Evolutionary conservation across 2,888 invertebrate species (phyloP).

Genomic region (Cenopis cana): DNA sequence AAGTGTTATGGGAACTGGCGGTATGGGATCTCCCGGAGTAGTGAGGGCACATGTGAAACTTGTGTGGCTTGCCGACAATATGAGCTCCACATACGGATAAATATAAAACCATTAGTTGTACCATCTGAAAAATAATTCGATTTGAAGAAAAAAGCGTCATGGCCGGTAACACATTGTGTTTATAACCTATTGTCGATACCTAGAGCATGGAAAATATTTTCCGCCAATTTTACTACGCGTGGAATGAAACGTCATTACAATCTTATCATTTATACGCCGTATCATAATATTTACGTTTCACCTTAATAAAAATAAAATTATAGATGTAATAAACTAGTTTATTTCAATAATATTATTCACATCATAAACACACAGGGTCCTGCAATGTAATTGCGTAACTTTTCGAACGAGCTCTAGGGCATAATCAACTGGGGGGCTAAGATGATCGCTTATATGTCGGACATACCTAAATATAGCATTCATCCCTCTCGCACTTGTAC

Average conservation of each 20-base stretch:
- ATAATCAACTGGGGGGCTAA: neutral
- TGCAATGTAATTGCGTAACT: neutral
- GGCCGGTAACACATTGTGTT: too few species aligned
- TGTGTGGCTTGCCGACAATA: constrained; percentile 1
- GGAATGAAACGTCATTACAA: neutral
- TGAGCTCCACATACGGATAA: neutral
- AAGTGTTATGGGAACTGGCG: neutral
- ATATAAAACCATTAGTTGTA: neutral
- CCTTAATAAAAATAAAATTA: neutral
- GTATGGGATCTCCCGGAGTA: neutral
- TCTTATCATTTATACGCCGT: neutral
- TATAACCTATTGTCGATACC: too few species aligned
- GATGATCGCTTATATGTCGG: too few species aligned
- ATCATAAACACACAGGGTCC: neutral
- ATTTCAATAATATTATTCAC: neutral
- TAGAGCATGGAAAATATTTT: too few species aligned
- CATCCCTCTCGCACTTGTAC: too few species aligned
- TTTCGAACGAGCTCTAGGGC: neutral
- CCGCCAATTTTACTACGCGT: too few species aligned
- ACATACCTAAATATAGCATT: too few species aligned
- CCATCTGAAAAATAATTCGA: constrained; percentile 5
- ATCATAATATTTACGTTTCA: neutral
- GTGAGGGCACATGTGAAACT: constrained; percentile 6
- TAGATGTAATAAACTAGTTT: neutral
- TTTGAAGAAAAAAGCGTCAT: neutral